phyloP scores from a whole-genome alignment of 2,113 vertebrate species.

The Pseudopipra pipra region DNA sequence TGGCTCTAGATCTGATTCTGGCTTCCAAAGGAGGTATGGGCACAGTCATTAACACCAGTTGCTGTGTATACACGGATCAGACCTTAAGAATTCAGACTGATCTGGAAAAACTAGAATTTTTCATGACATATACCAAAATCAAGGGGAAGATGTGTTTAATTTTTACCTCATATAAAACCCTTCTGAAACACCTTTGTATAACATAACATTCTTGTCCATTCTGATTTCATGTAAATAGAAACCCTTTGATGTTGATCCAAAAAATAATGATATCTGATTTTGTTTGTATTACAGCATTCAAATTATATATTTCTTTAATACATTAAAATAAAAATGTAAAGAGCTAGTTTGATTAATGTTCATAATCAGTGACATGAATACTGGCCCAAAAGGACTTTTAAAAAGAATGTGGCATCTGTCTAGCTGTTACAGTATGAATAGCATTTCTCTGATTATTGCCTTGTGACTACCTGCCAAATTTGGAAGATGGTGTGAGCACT shows the following conservation, averaged over 20 bases:
- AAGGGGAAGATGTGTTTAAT: no score
- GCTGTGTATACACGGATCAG: neutral
- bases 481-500: accelerated
- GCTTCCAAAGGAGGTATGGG: no score
- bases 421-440: neutral
- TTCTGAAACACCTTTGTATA: neutral
- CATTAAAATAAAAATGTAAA: neutral
- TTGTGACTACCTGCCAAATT: neutral
- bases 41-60: no score
- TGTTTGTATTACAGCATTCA: neutral
- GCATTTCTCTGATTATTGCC: neutral
- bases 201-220: neutral
- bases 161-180: neutral
- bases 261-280: neutral
- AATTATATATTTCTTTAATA: neutral
- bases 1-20: no score
- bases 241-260: neutral
- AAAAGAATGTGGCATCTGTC: neutral
- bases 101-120: no score
- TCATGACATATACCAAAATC: no score
- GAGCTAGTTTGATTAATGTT: neutral
- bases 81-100: neutral
- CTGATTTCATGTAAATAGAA: neutral
- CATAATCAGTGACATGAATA: neutral
- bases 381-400: neutral